Evolutionary conservation across 2,113 vertebrate species (phyloP).

Genomic region (Theristicus caerulescens): DNA sequence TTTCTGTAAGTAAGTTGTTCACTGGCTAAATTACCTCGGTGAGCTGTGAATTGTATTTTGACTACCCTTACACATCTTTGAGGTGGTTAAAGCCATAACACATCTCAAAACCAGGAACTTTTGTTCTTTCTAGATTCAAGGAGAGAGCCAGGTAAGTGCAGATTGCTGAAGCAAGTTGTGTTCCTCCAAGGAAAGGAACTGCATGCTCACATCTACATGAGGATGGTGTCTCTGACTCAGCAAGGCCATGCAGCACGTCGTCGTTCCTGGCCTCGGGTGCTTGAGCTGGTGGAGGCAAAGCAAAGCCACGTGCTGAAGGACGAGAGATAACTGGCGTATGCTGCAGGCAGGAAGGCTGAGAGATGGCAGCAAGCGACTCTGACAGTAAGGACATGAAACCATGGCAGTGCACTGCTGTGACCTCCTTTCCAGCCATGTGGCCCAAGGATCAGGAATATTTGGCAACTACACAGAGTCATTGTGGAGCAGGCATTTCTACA

Average conservation of each 20-base stretch:
- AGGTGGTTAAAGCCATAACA: background rate
- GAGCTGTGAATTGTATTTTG: background rate
- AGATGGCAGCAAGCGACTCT: background rate
- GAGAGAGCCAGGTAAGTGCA: background rate
- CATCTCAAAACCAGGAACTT: background rate
- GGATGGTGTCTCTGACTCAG: background rate
- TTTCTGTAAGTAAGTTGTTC: background rate
- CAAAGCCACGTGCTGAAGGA: background rate
- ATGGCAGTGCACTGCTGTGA: rapidly evolving
- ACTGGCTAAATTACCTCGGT: background rate
- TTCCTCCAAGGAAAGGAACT: background rate
- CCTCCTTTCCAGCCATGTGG: background rate
- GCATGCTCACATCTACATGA: too few relatives aligned
- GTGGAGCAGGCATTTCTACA: background rate
- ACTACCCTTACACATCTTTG: background rate
- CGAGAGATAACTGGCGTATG: background rate
- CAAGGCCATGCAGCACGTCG: rapidly evolving
- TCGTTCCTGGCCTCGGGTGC: background rate
- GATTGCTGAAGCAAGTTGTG: rapidly evolving
- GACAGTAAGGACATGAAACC: background rate
- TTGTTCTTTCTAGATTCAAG: background rate
- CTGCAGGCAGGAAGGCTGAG: background rate
- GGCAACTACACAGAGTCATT: background rate
- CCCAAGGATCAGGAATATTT: background rate
- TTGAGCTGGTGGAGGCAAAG: background rate